Conservation (phyloP, 2,797 vertebrate genomes). For the Takifugu rubripes region DNA sequence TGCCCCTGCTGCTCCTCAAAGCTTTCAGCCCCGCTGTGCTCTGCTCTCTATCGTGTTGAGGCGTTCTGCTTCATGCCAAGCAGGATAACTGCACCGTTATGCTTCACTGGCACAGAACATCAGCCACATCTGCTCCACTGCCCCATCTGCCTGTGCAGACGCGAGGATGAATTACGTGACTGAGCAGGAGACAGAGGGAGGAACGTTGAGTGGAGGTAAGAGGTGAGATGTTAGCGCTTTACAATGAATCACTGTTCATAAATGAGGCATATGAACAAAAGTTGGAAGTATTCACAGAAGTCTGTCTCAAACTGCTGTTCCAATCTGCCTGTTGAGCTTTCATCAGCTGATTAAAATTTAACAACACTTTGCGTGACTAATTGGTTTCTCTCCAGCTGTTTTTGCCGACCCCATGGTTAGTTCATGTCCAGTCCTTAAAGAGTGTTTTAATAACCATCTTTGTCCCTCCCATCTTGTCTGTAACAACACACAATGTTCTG, state of each 20-base stretch:
- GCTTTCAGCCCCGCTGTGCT: constrained; percentile 45
- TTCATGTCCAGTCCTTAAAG: too few relatives aligned
- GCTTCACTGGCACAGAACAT: constrained; percentile 67
- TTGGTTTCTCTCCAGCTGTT: too few relatives aligned
- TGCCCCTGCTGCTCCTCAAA: constrained; percentile 37
- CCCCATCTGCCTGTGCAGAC: constrained; percentile 29
- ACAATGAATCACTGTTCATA: background rate
- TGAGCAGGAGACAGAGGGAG: constrained; percentile 1
- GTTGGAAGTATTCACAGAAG: background rate
- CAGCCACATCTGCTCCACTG: constrained; percentile 58
- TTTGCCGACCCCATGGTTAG: too few relatives aligned
- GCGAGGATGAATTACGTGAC: constrained; percentile 26
- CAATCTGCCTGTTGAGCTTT: too few relatives aligned
- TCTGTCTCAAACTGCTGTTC: constrained; percentile 11
- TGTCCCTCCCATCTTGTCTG: too few relatives aligned
- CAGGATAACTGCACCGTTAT: constrained; percentile 66
- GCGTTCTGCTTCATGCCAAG: constrained; percentile 66
- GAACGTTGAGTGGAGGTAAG: background rate
- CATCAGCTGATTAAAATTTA: too few relatives aligned
- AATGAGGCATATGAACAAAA: constrained; percentile 16
- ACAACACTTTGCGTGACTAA: too few relatives aligned
- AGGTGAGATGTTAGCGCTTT: background rate
- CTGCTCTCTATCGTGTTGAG: constrained; percentile 48
- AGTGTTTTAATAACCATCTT: too few relatives aligned
- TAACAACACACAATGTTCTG: too few relatives aligned